Base-by-base conservation (phyloP, 2,888 invertebrate species). In the Scaptomyza flava region DNA sequence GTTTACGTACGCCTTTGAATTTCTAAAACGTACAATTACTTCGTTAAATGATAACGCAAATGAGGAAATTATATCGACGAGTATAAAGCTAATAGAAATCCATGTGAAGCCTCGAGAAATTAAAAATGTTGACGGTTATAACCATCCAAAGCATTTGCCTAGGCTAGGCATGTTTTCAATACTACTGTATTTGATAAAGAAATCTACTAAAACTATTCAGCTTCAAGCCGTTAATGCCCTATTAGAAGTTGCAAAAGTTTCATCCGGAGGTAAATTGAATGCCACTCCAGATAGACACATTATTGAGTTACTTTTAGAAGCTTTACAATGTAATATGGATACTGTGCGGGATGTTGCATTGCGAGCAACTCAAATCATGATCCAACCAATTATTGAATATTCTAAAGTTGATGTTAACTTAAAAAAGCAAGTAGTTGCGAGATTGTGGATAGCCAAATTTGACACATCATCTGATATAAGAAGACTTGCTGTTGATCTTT, bases 371-470 rank as follows among this genome's bases (percentile, higher is more conserved):
- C 92, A 93, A 58, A 94, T 95, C 54, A 93, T 96, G 77, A 92
- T 93, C 0, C 91, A 93, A 9, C 94, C 94, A 0, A 93, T 98
- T 71, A 95, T 95, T 33, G 63, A 53, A 9, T 52, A 58, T 54
- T 8, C 72, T 2, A 56, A 73, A 47, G 43, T 9, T 4, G 50
- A 80, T 50, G 34, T 20, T 9, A 48, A 50, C 4, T 66, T 81
- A 84, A 94, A 93, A 6, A 92, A 95, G 56, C 91, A 93, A 43
- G 93, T 97, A 46, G 94, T 94, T 36, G 95, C 95, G 78, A 93
- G 97, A 56, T 93, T 98, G 46, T 97, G 97, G 95, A 94, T 98
- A 56, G 96, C 97, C 0, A 95, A 94, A 71, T 96, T 95, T 91
- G 98, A 98, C 92, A 93, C 94, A 0, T 94, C 94, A 7, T 95